Base-by-base conservation (phyloP, 1,140 invertebrate species). In the Drosophila subpulchrella region DNA sequence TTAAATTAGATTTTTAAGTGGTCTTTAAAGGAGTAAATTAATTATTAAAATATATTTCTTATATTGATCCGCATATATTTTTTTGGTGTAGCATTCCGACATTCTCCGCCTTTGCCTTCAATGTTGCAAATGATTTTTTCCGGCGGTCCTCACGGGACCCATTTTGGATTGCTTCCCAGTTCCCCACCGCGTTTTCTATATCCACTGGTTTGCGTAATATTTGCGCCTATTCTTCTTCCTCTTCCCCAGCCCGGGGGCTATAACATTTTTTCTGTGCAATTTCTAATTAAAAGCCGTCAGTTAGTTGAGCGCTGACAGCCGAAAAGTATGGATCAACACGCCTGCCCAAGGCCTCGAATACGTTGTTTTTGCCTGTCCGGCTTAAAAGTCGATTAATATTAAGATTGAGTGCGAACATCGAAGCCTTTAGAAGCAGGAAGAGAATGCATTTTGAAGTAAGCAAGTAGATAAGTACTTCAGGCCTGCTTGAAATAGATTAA, bases 51-150 rank as follows among this genome's bases (percentile, higher is more conserved):
- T 27, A 4, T 27, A 3, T 27, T 27, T 27, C 4, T 27, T 11
- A 10, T 17, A 20, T 1, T 1, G 10, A 5, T 44, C 12, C 24
- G 7, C 5, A 4, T 13, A 6, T 4, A 20, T 13, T 24, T 6
- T 24, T 6, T 42, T n/a, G 6, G 34, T 47, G 34, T 30, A 30
- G 8, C 56, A 44, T 66, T 51, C 47, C 46, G 39, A 41, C 48
- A 39, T 59, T 38, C 46, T 20, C 7, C 32, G 39, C 38, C 30
- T 20, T 7, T 27, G 74, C 73, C 74, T 75, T 85, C 78, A 86
- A 82, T 88, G 75, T 86, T 82, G 75, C 83, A 85, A 85, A 85
- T 82, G 70, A 81, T 86, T 84, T 77, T 68, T 48, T 55, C 56
- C 44, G 60, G 55, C 72, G 42, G 36, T 46, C 55, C 82, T 53